Evolutionary conservation across 2,113 vertebrate genomes (phyloP), one percentile per base, ranked within the genome.

Genomic region (Microtus richardsoni): DNA sequence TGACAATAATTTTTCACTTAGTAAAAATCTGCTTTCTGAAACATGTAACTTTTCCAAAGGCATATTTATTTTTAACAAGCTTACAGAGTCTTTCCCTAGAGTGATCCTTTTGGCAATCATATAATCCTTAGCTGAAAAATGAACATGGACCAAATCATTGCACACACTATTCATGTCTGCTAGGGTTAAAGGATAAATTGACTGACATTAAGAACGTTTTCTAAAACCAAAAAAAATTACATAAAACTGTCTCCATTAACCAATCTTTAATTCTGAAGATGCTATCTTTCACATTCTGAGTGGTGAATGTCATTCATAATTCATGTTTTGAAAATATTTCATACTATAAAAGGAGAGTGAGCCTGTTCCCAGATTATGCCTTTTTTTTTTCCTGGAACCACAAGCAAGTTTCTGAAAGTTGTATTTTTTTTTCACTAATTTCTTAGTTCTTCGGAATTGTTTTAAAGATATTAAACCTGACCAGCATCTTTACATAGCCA

Each of bases 381-480:
- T 24, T 7, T 39, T 82, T 39, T 82, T 2, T 19, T 6, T 36
- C 39, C 14, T 62, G 88, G 33, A 47, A 58, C 7, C 24, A 94
- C 54, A 75, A 16, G 0, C 7, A 73, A 64, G 30, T 14, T 66
- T 89, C 73, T 91, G 85, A 14, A 84, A 68, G 21, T 47, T n/a
- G 44, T 88, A 33, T 36, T 0, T 58, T 80, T 58, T 80, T 95
- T 88, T 21, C 5, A 66, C 47, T 83, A 21, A 95, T 92, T 89
- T 86, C 39, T 64, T 64, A 84, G 73, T 58, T 89, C n/a, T 84
- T 78, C 6, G 12, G 0, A 3, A 54, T 54, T 4, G 52, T 89
- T 93, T 95, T 98, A 80, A 84, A 78, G 21, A n/a, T 36, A 28
- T 62, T 0, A 1, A 94, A 92, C 95, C 86, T 95, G 33, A 5